phyloP scores from a whole-genome alignment of 2,888 invertebrate species.

The Salpingus planirostris region DNA sequence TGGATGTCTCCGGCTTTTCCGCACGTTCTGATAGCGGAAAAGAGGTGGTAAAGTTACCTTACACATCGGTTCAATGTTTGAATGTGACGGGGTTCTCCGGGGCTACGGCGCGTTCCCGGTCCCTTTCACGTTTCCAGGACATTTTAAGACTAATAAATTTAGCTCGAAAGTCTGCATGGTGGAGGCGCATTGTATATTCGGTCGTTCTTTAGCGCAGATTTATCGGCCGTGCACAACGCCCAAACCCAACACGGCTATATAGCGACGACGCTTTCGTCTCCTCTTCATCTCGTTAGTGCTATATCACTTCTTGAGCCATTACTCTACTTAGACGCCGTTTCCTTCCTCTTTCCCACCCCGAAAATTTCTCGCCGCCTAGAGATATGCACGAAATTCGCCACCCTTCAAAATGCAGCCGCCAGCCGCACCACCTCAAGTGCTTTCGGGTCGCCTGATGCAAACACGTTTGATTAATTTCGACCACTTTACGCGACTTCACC shows the following conservation, averaged over 20 bases:
- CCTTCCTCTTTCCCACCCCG: conserved; percentile 19
- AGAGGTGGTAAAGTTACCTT: too few species aligned
- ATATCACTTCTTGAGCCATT: conserved; percentile 23
- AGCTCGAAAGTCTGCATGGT: conserved; percentile 24
- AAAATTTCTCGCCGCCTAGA: conserved; percentile 4
- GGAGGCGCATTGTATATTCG: conserved; percentile 23
- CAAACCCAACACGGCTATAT: conserved; percentile 3
- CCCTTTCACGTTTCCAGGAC: conserved; percentile 21
- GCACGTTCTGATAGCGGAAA: too few species aligned
- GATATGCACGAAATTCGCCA: conserved; percentile 5
- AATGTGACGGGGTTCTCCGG: too few species aligned
- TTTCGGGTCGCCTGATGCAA: not conserved
- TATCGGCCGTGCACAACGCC: conserved; percentile 18
- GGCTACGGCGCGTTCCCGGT: too few species aligned
- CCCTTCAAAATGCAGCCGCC: too few species aligned
- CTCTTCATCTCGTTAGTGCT: conserved; percentile 24
- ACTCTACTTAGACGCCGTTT: conserved; percentile 21
- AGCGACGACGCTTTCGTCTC: conserved; percentile 7
- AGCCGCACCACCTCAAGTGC: too few species aligned
- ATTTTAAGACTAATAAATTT: conserved; percentile 25
- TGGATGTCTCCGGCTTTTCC: too few species aligned
- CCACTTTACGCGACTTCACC: too few species aligned
- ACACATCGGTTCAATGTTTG: too few species aligned
- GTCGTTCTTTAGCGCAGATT: conserved; percentile 25
- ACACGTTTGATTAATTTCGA: not conserved